These are phyloP conservation scores for Spheniscus mendiculus DNA, from an alignment of 2,113 vertebrate species.

Conservation along the genomic window DNA sequence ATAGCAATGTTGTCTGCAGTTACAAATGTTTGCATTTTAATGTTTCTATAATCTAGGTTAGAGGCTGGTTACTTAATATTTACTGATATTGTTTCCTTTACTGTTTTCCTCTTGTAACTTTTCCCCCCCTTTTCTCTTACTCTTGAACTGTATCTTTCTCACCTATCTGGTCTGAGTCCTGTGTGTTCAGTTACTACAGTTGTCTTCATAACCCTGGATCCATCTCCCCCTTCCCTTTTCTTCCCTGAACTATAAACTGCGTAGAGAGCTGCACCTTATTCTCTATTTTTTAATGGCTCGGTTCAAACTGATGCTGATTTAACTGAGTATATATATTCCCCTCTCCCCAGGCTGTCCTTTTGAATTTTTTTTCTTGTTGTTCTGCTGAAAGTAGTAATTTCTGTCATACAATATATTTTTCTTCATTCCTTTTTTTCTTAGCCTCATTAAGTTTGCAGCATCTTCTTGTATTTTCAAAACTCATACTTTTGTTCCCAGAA, in stretches of 20 bases:
- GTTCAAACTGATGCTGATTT: neutral
- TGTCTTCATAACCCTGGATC: neutral
- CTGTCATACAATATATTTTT: neutral
- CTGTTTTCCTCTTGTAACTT: neutral
- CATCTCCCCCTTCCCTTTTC: neutral
- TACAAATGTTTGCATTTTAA: neutral
- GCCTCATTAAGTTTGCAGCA: neutral
- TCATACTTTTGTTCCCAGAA: neutral
- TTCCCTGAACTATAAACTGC: neutral
- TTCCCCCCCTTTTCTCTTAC: rapidly evolving
- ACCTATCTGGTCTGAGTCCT: neutral
- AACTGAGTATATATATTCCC: neutral
- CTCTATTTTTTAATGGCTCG: neutral
- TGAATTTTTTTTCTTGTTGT: neutral
- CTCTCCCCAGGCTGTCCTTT: neutral
- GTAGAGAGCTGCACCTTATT: neutral
- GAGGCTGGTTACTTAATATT: neutral
- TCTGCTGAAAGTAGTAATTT: neutral
- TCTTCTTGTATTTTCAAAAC: neutral
- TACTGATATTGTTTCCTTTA: neutral
- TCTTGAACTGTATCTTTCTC: neutral
- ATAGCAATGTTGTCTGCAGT: neutral
- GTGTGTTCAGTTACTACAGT: neutral
- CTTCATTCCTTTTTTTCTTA: neutral
- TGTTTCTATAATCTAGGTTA: neutral